Conservation (phyloP, 2,113 vertebrate genomes). For the Sphaerodactylus townsendi region DNA sequence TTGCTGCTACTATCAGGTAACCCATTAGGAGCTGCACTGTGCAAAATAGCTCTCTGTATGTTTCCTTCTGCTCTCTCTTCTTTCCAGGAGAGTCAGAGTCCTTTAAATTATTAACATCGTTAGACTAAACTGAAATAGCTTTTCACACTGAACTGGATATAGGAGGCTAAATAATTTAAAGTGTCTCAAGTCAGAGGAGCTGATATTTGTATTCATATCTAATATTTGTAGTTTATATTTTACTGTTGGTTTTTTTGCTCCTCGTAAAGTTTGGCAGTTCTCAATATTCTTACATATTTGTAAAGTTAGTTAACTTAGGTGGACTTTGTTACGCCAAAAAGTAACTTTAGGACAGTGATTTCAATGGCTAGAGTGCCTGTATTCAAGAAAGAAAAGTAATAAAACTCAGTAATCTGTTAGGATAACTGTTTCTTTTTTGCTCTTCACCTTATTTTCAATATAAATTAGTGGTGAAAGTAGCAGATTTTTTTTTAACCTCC, state of each 20-base stretch:
- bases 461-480: background rate
- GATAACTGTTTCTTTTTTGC: background rate
- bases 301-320: background rate
- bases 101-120: slow-evolving; percentile 46
- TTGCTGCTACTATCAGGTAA: slow-evolving; percentile 60
- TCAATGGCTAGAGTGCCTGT: background rate
- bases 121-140: background rate
- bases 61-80: background rate
- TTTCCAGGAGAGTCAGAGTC: slow-evolving; percentile 23
- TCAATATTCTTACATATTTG: background rate
- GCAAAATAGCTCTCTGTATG: slow-evolving; percentile 17
- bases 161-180: background rate
- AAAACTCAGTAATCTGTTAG: background rate
- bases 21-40: slow-evolving; percentile 17
- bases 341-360: background rate
- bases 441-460: slow-evolving; percentile 33
- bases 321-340: background rate
- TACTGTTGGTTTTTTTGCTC: background rate
- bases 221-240: background rate
- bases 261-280: background rate
- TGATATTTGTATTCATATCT: slow-evolving; percentile 11
- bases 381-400: background rate
- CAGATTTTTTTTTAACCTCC: slow-evolving; percentile 3
- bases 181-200: background rate
- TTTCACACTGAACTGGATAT: background rate